Conservation (phyloP, 1,140 invertebrate genomes). For the Atta colombica region DNA sequence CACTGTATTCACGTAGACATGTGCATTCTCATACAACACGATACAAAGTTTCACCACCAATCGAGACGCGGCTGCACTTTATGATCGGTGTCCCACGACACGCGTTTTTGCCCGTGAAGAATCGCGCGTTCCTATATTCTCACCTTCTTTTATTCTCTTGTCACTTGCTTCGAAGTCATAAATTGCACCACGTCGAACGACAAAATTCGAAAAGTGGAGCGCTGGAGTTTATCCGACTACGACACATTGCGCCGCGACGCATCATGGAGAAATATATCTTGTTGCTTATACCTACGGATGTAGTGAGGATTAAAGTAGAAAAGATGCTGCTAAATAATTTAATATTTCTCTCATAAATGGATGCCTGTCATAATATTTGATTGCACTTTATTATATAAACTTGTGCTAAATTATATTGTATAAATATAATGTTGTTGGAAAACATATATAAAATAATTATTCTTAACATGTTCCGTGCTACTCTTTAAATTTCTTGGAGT, state of each 20-base stretch:
- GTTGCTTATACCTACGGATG: not conserved
- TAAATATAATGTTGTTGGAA: not conserved
- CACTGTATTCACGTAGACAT: not conserved
- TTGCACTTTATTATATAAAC: conserved; percentile 1
- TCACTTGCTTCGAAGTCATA: conserved; percentile 54
- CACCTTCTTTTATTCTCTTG: conserved; percentile 29
- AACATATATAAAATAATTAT: not conserved
- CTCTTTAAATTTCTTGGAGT: no score
- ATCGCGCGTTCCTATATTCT: not conserved
- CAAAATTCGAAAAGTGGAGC: conserved; percentile 21
- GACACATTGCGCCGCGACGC: conserved; percentile 11
- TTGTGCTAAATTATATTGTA: not conserved
- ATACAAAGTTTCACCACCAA: conserved; percentile 32
- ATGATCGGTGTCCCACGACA: conserved; percentile 4
- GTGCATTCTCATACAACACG: not conserved
- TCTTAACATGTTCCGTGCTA: no score
- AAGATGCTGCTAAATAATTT: not conserved
- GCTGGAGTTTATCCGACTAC: conserved; percentile 49
- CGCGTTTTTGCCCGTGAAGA: conserved; percentile 10
- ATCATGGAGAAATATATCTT: conserved; percentile 25
- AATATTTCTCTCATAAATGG: not conserved
- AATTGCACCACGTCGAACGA: conserved; percentile 44
- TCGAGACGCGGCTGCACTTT: conserved; percentile 48
- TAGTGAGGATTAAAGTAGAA: not conserved
- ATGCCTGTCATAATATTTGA: not conserved